These are phyloP conservation scores for Zaprionus vittiger DNA, from an alignment of 1,140 invertebrate genomes.

Conservation along the genomic window DNA sequence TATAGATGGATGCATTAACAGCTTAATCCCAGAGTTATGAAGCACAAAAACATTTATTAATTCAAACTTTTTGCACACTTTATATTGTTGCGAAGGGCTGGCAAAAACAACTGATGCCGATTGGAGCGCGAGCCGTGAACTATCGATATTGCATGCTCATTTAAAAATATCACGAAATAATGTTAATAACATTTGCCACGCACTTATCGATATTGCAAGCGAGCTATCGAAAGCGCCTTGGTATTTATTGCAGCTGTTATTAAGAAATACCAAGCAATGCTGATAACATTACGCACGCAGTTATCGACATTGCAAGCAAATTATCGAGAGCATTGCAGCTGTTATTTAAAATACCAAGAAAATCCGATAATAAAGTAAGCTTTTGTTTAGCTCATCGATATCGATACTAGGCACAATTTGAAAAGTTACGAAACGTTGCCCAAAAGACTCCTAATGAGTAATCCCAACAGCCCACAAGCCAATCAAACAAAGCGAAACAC, in stretches of 20 bases:
- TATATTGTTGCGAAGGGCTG: no score
- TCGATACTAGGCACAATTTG: background rate
- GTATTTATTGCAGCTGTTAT: background rate
- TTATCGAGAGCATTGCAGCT: background rate
- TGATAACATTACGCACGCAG: no score
- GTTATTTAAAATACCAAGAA: background rate
- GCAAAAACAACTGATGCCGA: background rate
- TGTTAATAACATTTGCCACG: background rate
- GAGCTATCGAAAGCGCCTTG: background rate
- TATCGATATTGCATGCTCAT: background rate
- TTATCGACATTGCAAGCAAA: background rate
- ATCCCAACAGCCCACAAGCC: slow-evolving; percentile 44
- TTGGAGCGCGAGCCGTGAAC: background rate
- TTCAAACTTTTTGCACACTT: background rate
- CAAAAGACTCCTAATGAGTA: slow-evolving; percentile 34
- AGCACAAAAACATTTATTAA: background rate
- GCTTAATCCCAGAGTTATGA: background rate
- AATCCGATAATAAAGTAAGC: background rate
- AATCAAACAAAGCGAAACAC: slow-evolving; percentile 34
- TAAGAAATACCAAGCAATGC: no score
- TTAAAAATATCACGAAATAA: background rate
- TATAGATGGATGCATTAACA: slow-evolving; percentile 1
- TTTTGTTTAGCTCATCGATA: background rate
- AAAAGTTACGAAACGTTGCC: background rate
- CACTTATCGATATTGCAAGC: background rate